These are phyloP conservation scores for Drosophila ambigua DNA, from an alignment of 1,140 invertebrate species.

Conservation along the genomic window DNA sequence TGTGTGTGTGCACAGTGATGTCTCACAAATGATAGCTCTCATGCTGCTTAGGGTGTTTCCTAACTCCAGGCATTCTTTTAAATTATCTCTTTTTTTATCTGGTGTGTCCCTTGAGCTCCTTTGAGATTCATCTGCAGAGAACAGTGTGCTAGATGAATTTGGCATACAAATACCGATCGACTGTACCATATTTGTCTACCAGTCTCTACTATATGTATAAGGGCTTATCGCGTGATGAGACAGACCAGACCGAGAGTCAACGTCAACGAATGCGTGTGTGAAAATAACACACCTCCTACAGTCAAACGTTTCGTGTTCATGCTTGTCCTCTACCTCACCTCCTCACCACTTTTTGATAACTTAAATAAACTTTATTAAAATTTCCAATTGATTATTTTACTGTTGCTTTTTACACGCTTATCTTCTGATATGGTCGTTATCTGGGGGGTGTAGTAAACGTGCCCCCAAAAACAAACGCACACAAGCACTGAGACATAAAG, in stretches of 20 bases:
- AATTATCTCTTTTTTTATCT: too few species aligned
- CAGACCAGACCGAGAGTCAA: neutral
- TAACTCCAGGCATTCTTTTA: neutral
- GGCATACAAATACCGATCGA: too few species aligned
- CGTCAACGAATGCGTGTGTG: slow-evolving; percentile 33
- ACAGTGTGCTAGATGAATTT: too few species aligned
- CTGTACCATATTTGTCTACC: slow-evolving; percentile 2
- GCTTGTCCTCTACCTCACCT: too few species aligned
- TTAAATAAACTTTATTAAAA: slow-evolving; percentile 12
- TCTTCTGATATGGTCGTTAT: slow-evolving; percentile 31
- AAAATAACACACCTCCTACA: slow-evolving; percentile 17
- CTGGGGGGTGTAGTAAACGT: slow-evolving; percentile 37
- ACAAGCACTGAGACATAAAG: neutral
- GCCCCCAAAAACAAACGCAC: slow-evolving; percentile 36
- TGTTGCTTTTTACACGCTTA: slow-evolving; percentile 16
- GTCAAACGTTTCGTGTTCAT: slow-evolving; percentile 3
- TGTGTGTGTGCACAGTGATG: too few species aligned
- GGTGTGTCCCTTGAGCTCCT: neutral
- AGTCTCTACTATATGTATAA: slow-evolving; percentile 35
- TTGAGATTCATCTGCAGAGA: neutral
- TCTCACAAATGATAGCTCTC: too few species aligned
- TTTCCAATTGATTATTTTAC: slow-evolving; percentile 21
- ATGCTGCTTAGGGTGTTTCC: too few species aligned
- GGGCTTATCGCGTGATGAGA: slow-evolving; percentile 31
- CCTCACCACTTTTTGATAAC: slow-evolving; percentile 1